Base-by-base conservation (phyloP, 1,140 invertebrate genomes). In the Luehdorfia chinensis region DNA sequence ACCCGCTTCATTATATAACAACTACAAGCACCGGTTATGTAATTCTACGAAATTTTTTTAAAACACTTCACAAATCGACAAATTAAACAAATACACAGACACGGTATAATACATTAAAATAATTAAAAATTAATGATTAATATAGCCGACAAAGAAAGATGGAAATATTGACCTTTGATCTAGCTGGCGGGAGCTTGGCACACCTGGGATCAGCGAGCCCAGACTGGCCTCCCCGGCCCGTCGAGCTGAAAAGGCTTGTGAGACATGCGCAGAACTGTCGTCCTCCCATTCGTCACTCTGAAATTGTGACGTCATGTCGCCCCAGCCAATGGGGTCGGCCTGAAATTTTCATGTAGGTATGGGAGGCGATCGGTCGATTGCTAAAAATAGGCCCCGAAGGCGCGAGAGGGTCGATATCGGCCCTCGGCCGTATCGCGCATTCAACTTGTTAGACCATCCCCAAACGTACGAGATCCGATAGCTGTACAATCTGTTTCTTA, bases 341-440 rank as follows among this genome's bases (percentile, higher is more conserved):
- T 84, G 80, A 84, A 84, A 75, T 44, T 72, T 75, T 84, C 77
- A 81, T 57, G 77, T 81, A 84, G 77, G 80, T 81, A 84, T 71
- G 60, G 43, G 59, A 54, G 46, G 44, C 51, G 57, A 64, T 64
- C 50, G 76, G 71, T 81, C 75, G 79, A 78, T 80, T 28, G 59
- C 70, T 81, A 84, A 84, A 84, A 75, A 81, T 84, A 84, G 77
- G 59, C 59, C 50, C 54, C 55, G 52, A 55, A 45, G 63, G n/a
- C n/a, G n/a, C n/a, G n/a, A 47, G 50, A 28, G 39, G 71, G 66
- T 77, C 74, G 76, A 77, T 80, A 64, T 44, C n/a, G 28, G 1
- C 28, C 19, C 30, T 2, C 28, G 37, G n/a, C 28, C 25, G 14
- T n/a, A n/a, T n/a, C n/a, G n/a, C n/a, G n/a, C n/a, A n/a, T n/a